Base-by-base conservation (phyloP, 2,888 invertebrate genomes). In the Lepeophtheirus nordmannii region DNA sequence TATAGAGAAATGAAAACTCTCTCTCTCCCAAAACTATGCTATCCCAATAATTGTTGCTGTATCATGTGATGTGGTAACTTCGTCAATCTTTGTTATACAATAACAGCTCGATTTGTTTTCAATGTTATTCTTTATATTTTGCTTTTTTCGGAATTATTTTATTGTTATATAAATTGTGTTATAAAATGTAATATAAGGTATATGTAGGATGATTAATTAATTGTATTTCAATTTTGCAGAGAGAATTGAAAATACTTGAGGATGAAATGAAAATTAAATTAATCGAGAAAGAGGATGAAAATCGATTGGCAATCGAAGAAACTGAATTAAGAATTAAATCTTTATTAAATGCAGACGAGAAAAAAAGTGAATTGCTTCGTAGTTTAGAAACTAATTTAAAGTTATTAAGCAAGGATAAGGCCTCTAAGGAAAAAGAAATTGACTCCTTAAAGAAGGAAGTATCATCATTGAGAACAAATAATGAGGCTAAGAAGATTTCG, bases 341-440 rank as follows among this genome's bases (percentile, higher is more conserved):
- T 10, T 30, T 65, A 1, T 23, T 62, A 56, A 58, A 60, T n/a
- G 61, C 56, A 12, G 69, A 70, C 58, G 68, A 70, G 39, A 69
- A 70, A 22, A 68, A 69, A 67, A 67, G 68, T 10, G 66, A 68
- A 65, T 68, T 69, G 11, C 68, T 69, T 62, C 67, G 69, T 67
- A 11, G 68, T 67, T 39, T 67, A 68, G 22, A 67, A 69, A 3
- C 68, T 67, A 46, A 46, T 14, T 17, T 46, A 14, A 46, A 46
- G 17, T 14, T 46, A 14, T 3, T n/a, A 5, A 46, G 8, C 53
- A 46, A 17, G 53, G 8, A 46, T 8, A 46, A 46, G 17, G 17
- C 3, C 53, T 46, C 53, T n/a, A 14, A 17, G 5, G 53, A 46
- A 17, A 46, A 46, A 17, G 53, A 46, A 46, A n/a, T 46, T n/a